Conservation (phyloP, 2,113 vertebrate species). For the human region DNA sequence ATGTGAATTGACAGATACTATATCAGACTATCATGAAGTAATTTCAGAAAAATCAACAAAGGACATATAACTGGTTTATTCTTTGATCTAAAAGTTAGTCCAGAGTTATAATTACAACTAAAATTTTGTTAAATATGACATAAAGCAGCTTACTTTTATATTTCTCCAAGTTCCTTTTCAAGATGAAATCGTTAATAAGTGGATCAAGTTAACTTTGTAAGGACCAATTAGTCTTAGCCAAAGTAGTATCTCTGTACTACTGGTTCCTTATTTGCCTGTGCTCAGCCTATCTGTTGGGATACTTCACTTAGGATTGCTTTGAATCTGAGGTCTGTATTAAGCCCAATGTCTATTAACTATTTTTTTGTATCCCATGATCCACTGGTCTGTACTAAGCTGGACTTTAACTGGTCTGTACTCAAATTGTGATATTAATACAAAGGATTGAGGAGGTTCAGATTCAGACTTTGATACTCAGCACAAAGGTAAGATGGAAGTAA, state of each 20-base stretch:
- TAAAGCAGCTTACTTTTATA: background rate
- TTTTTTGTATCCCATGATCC: background rate
- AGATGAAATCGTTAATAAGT: conserved; percentile 11
- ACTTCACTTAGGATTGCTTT: background rate
- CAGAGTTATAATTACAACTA: conserved; percentile 3
- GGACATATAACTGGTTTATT: background rate
- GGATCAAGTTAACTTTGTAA: background rate
- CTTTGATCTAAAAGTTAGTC: background rate
- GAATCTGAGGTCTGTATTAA: background rate
- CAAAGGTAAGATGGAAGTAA: background rate
- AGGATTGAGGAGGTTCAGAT: background rate
- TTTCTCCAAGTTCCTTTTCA: background rate
- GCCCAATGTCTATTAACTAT: background rate
- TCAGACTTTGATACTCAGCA: background rate
- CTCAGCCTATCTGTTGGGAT: background rate
- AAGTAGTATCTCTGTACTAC: background rate
- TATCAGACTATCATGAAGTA: background rate
- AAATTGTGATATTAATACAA: background rate
- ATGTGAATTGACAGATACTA: background rate
- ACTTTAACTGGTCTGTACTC: background rate
- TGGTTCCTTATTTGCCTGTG: background rate
- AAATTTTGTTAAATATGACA: conserved; percentile 9
- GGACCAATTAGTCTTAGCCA: background rate
- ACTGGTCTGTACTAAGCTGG: background rate
- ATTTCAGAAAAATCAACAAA: conserved; percentile 31